Evolutionary conservation across 2,113 vertebrate species (phyloP), one percentile per base, ranked within the genome.

Genomic region (Ceuthmochares aereus): DNA sequence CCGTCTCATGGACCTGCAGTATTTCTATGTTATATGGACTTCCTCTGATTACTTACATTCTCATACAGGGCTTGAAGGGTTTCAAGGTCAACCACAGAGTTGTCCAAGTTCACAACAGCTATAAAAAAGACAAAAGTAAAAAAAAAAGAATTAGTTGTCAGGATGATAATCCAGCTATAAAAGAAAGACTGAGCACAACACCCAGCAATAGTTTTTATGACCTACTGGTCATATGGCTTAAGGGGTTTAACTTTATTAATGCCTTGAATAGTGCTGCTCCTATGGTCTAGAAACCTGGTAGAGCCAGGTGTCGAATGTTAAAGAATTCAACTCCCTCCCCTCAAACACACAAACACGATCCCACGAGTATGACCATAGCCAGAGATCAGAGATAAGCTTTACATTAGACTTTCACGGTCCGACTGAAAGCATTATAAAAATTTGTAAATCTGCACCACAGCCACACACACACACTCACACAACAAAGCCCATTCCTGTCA

Each of bases 71-170:
- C 99, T 97, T 99, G 99, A 89, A 99, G 98, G 7, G 99, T 99
- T 97, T 99, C 99, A 96, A 99, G 97, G 96, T 99, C 99, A 92
- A 99, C 99, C 84, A 99, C 98, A 49, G 99, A 99, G 97, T 99
- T 99, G 97, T 99, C 99, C 98, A 99, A 97, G 97, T 99, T 99
- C 96, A 99, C 98, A 96, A 99, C 97, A 87, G 99, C 99, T 99
- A 97, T 84, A 64, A 45, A 85, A 86, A 76, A 84, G 56, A 69
- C 36, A 90, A 95, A 76, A 84, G 32, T n/a, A 63, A 80, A 66
- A 60, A 80, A 66, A 49, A 95, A 92, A 91, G 20, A 93, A 94
- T 96, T 95, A 94, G 52, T 95, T 95, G 76, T 81, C 68, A 96
- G 80, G 90, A 93, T 96, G 90, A 96, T 63, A 86, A 91, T 64